Base-by-base conservation (phyloP, 2,797 vertebrate genomes). In the Spea hammondii region DNA sequence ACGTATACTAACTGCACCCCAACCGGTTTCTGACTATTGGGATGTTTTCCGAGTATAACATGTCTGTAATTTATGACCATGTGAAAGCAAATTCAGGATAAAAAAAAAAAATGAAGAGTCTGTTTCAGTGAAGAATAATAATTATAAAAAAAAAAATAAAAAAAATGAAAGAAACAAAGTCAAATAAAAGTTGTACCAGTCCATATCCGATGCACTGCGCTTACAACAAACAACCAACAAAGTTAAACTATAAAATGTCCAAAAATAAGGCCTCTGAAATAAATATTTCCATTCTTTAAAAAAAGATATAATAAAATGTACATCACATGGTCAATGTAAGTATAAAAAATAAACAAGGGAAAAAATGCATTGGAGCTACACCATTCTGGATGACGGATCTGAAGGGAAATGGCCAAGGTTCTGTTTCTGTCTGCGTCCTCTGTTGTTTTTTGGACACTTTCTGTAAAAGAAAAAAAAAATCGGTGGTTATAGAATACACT, bases 241-340 rank as follows among this genome's bases (percentile, higher is more conserved):
- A 83, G 88, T 89, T 88, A 92, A 91, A 89, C 92, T 91, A 91
- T 84, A 91, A 92, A 91, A 93, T 87, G 90, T 94, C 90, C 91
- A 92, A 92, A 92, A 93, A 92, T 95, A 95, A 97, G 95, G 95
- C 93, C 95, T 95, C 94, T 95, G 95, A 94, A 96, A 95, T 94
- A 94, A 95, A 95, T 92, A 93, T 92, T 91, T 95, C 90, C 89
- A 90, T 93, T 92, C 88, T 93, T 92, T 93, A 91, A 93, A 93
- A 93, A 92, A 92, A 92, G 90, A 85, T 90, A 88, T 89, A 92
- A 93, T 94, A 92, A 90, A 95, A 93, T 89, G 90, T 92, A 88
- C 91, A 92, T 92, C 92, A 91, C 91, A 91, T 90, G 93, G 91
- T 92, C 91, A 93, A 92, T 93, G 92, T 91, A 92, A 84, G 87